Conservation (phyloP, 2,797 vertebrate species). For the Neoniphon sammara region DNA sequence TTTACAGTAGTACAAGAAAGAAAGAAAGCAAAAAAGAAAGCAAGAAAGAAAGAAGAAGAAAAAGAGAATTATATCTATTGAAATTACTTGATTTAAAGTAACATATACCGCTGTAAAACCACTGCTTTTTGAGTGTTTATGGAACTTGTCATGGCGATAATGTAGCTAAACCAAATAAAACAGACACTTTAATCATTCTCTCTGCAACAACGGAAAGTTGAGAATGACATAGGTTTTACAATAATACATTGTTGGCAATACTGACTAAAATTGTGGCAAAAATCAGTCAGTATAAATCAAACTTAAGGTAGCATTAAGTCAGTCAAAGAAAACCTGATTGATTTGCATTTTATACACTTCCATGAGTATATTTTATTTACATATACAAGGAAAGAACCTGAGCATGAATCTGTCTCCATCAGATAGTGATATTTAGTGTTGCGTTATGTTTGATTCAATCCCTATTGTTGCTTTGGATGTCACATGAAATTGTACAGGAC, state of each 20-base stretch:
- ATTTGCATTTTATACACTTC: constrained; percentile 28
- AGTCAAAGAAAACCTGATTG: constrained; percentile 40
- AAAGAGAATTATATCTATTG: background rate
- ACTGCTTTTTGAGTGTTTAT: constrained; percentile 8
- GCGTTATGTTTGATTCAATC: constrained; percentile 33
- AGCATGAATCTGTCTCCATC: background rate
- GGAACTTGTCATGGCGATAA: too few species aligned
- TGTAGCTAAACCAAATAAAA: too few species aligned
- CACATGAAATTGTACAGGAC: constrained; percentile 51
- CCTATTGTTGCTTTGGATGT: constrained; percentile 52
- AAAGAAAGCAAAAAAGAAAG: constrained; percentile 7
- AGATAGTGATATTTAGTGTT: constrained; percentile 26
- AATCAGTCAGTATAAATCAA: constrained; percentile 14
- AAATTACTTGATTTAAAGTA: background rate
- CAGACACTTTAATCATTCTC: too few species aligned
- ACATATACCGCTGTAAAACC: constrained; percentile 1
- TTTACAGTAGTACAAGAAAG: constrained; percentile 55
- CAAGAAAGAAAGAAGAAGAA: background rate
- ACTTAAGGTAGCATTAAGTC: background rate
- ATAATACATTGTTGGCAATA: too few species aligned
- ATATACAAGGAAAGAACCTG: background rate
- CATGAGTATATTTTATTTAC: background rate
- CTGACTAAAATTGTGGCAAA: background rate
- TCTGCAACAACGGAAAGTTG: too few species aligned
- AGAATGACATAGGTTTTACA: too few species aligned